Conservation (phyloP, 2,888 invertebrate species). For the Lypha dubia region DNA sequence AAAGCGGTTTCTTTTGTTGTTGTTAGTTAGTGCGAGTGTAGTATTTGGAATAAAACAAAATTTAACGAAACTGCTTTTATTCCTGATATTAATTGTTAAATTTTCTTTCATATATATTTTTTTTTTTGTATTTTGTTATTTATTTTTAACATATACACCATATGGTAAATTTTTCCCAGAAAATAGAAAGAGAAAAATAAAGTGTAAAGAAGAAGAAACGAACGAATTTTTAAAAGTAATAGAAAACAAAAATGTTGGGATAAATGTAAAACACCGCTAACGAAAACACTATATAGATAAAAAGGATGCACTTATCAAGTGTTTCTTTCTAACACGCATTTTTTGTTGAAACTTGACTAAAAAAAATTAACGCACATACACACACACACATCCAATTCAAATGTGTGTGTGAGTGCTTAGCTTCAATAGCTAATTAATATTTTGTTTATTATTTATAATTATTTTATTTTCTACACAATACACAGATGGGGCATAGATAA, state of each 20-base stretch:
- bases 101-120: slow-evolving; percentile 2
- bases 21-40: slow-evolving; percentile 1
- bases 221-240: slow-evolving; percentile 6
- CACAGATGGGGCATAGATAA: background rate
- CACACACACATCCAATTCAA: background rate
- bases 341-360: slow-evolving; percentile 2
- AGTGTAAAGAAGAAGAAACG: slow-evolving; percentile 24
- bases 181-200: slow-evolving; percentile 20
- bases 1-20: slow-evolving; percentile 29
- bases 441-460: background rate
- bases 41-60: slow-evolving; percentile 40
- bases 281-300: slow-evolving; percentile 63
- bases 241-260: slow-evolving; percentile 33
- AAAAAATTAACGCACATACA: background rate
- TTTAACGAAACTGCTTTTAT: slow-evolving; percentile 64
- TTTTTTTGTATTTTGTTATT: background rate
- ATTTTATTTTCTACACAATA: background rate
- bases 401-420: background rate
- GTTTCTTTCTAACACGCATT: slow-evolving; percentile 56
- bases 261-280: slow-evolving; percentile 63
- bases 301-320: slow-evolving; percentile 48
- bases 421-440: background rate
- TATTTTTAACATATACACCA: slow-evolving; percentile 54
- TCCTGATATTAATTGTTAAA: no score
- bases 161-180: slow-evolving; percentile 52